Conservation (phyloP, 1,140 invertebrate genomes). For the Hylaeus anthracinus region DNA sequence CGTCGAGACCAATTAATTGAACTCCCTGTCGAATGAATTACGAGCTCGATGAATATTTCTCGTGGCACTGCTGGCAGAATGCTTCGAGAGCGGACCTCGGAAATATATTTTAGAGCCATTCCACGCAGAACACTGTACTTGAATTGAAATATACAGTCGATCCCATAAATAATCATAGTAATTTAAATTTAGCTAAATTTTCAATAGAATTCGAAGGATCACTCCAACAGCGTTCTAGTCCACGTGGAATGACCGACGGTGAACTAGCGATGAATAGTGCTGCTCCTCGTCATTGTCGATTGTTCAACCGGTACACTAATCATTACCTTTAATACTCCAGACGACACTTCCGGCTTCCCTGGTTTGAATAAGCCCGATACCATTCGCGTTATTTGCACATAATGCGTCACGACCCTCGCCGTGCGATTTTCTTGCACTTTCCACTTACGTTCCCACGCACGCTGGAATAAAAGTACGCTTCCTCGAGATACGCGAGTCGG, state of each 20-base stretch:
- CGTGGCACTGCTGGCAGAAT: too few species aligned
- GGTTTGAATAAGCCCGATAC: neutral
- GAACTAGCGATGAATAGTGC: neutral
- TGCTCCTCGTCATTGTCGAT: neutral
- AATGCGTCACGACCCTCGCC: neutral
- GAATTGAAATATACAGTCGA: too few species aligned
- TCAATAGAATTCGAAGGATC: too few species aligned
- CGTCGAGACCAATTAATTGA: neutral
- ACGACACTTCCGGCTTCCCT: neutral
- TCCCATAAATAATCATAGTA: too few species aligned
- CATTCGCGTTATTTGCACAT: conserved; percentile 30
- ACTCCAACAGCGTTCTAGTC: too few species aligned
- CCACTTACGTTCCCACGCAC: conserved; percentile 26
- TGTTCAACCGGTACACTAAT: neutral
- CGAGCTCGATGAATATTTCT: too few species aligned
- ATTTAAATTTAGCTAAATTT: too few species aligned
- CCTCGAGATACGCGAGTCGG: neutral
- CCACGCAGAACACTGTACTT: too few species aligned
- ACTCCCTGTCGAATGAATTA: too few species aligned
- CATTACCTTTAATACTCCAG: neutral
- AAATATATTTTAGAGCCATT: too few species aligned
- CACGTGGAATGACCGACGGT: too few species aligned
- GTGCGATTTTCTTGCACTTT: conserved; percentile 6
- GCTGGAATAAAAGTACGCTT: conserved; percentile 1
- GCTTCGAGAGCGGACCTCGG: too few species aligned